Evolutionary conservation across 2,888 invertebrate genomes (phyloP), one percentile per base, ranked within the genome.

Genomic region (Brachynemurus nebulosus): DNA sequence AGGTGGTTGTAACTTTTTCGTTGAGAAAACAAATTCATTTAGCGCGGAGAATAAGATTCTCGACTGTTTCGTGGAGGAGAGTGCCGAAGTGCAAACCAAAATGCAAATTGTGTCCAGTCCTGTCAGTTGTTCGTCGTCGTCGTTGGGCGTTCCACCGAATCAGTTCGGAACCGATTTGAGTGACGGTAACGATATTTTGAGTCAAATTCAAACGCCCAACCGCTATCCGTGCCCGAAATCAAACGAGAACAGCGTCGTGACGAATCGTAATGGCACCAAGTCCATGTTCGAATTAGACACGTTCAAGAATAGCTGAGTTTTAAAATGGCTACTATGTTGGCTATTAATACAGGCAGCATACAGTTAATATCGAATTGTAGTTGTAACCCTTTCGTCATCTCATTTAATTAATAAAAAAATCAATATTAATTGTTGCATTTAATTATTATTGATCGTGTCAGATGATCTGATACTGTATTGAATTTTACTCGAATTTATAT

Each of bases 51-150:
- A 66, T 42, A 66, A 63, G 51, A 63, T 66, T 2, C 57, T 72
- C 33, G 70, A 69, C 42, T 67, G 65, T 48, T 63, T 72, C 43
- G 71, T 68, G 49, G 62, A 62, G 7, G 39, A 46, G 7, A 44
- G 42, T 17, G 23, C 38, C 9, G n/a, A n/a, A n/a, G n/a, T n/a
- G n/a, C n/a, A n/a, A n/a, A n/a, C n/a, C n/a, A n/a, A n/a, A n/a
- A n/a, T n/a, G n/a, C 35, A 39, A 7, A 16, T 16, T 25, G 14
- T 16, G 14, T 16, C 7, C 21, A 40, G 17, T 23, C n/a, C 40
- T 2, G 18, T 25, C 16, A n/a, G 16, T 16, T 7, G 8, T 7
- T 18, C 19, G 19, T 11, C 37, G 8, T 11, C 14, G 7, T 9
- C 17, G n/a, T n/a, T n/a, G n/a, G n/a, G n/a, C n/a, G n/a, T n/a